Evolutionary conservation across 2,888 invertebrate genomes (phyloP).

Genomic region (Thereva unica): DNA sequence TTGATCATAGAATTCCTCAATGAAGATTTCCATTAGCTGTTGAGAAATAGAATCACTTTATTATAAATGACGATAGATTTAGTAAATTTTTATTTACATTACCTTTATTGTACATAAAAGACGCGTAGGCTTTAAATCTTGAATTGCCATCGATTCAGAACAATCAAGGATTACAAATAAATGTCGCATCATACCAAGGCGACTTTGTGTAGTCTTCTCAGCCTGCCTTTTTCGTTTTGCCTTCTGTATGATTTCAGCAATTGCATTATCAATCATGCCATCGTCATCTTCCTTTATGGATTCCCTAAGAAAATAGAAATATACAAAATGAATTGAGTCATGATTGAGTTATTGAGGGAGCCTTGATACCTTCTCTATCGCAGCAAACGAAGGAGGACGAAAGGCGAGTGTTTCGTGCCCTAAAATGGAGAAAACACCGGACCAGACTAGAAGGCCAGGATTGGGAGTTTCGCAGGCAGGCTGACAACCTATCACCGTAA

Average conservation of each 20-base stretch:
- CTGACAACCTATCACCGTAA: no score
- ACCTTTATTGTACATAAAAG: constrained; percentile 87
- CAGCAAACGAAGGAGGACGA: no score
- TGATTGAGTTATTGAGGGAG: not conserved
- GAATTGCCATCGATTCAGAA: constrained; percentile 92
- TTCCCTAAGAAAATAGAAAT: constrained; percentile 67
- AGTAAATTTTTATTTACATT: constrained; percentile 30
- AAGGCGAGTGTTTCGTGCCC: no score
- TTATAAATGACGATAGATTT: not conserved
- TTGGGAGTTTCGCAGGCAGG: no score
- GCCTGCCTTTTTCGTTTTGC: constrained; percentile 79
- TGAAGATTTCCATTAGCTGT: constrained; percentile 87
- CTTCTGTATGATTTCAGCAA: constrained; percentile 88
- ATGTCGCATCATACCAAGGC: constrained; percentile 98
- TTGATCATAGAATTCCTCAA: constrained; percentile 97
- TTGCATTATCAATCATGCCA: constrained; percentile 86
- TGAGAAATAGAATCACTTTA: not conserved
- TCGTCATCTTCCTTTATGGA: constrained; percentile 95
- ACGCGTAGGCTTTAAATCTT: constrained; percentile 93
- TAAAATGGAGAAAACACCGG: no score
- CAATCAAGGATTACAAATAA: constrained; percentile 89
- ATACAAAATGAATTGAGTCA: not conserved
- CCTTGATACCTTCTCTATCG: no score
- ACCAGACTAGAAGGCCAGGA: no score
- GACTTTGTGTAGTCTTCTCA: constrained; percentile 74